Evolutionary conservation across 2,113 vertebrate genomes (phyloP), one percentile per base, ranked within the genome.

Genomic region (Coturnix japonica): DNA sequence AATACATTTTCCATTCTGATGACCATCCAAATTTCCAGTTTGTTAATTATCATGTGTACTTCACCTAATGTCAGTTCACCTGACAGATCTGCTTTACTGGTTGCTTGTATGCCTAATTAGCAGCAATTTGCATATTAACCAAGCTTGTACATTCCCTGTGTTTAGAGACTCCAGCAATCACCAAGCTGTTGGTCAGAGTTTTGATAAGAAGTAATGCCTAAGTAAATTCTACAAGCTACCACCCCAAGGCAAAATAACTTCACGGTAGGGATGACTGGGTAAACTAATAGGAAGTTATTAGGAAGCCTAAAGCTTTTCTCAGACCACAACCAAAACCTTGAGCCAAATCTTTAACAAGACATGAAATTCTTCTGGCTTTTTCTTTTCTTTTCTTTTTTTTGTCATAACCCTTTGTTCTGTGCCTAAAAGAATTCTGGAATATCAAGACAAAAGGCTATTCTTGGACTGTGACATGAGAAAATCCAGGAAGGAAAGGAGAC

Each of bases 401-500:
- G 3, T 85, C 28, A 54, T 83, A 88, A 53, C 21, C 11, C 85
- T 72, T 84, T 81, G 57, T 61, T 81, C 43, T 47, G 6, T 56
- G 46, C 31, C 81, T 28, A 10, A 54, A 72, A 90, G 41, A 30
- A 10, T 44, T 46, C 19, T 63, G 87, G 83, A 94, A 87, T 81
- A 89, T 57, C 56, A 85, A 89, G 84, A 95, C 51, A 82, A 92
- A 94, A 92, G 47, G 51, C 57, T 94, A 49, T 81, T 89, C 44
- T 78, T 91, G n/a, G 71, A 94, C 80, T 92, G 70, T 25, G 84
- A 64, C 64, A 70, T 66, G 70, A 94, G 66, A 95, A 95, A 96
- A 89, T 79, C 41, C 39, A 95, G 72, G 69, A 93, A 95, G 60
- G 82, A 96, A 96, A 91, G 75, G 71, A 86, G 59, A 91, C 74